Percentiles rank a stretch among this genome's conserved stretches.
These are phyloP conservation scores for Molossus alvarezi DNA, from an alignment of 2,797 vertebrate genomes.

Conservation along the genomic window DNA sequence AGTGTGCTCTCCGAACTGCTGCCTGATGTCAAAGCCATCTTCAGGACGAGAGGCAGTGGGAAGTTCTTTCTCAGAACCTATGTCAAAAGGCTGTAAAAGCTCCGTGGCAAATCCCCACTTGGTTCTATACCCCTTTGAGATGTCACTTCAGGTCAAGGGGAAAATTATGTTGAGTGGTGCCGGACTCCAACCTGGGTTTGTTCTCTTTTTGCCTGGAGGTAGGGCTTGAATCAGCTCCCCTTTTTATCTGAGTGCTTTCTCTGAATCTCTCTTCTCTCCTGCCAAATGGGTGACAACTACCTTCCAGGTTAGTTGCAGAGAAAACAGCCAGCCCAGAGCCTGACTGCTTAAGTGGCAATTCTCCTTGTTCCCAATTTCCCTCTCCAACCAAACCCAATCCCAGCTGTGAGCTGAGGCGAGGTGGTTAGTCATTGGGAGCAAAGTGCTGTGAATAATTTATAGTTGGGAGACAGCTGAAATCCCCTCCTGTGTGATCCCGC, in stretches of 20 bases:
- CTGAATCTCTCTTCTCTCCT: not conserved
- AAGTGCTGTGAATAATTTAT: not conserved
- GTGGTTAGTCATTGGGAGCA: not conserved
- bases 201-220: not conserved
- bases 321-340: not conserved
- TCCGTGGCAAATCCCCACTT: not conserved
- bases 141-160: constrained; percentile 52
- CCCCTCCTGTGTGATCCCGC: not conserved
- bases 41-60: not conserved
- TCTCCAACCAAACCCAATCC: not conserved
- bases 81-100: not conserved
- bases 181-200: not conserved
- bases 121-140: not conserved
- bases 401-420: not conserved
- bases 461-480: not conserved
- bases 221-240: not conserved
- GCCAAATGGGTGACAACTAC: not conserved
- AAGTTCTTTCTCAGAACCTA: constrained; percentile 27
- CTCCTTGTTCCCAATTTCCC: not conserved
- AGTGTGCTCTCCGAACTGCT: not conserved
- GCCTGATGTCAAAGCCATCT: not conserved
- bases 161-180: not conserved
- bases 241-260: not conserved
- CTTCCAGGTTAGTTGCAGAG: not conserved
- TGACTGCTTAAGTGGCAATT: not conserved